Evolutionary conservation across 1,140 invertebrate genomes (phyloP).

Genomic region (Nasonia vitripennis): DNA sequence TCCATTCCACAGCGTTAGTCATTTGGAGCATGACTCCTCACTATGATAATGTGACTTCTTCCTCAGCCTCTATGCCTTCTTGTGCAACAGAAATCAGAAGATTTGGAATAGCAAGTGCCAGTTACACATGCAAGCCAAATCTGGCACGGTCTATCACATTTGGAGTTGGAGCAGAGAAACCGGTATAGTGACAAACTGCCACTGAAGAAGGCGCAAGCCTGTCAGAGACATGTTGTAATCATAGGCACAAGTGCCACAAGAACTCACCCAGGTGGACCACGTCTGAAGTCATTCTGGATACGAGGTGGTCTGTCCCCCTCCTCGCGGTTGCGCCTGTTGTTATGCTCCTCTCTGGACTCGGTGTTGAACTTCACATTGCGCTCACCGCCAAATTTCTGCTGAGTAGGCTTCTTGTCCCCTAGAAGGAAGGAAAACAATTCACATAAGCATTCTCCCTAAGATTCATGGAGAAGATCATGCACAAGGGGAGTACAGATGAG

Average conservation of each 20-base stretch:
- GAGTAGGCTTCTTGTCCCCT: constrained; percentile 69
- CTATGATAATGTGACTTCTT: background rate
- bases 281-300: constrained; percentile 66
- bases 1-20: background rate
- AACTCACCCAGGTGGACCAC: constrained; percentile 68
- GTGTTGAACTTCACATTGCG: constrained; percentile 74
- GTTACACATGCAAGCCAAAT: background rate
- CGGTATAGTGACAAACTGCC: constrained; percentile 12
- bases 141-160: background rate
- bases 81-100: background rate
- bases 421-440: background rate
- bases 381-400: constrained; percentile 66
- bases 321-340: constrained; percentile 84
- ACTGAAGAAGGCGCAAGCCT: constrained; percentile 13
- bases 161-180: constrained; percentile 3
- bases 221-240: constrained; percentile 20
- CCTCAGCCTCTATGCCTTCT: background rate
- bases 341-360: constrained; percentile 83
- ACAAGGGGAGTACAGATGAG: background rate
- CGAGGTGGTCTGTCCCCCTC: constrained; percentile 73
- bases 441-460: background rate
- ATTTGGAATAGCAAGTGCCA: constrained; percentile 7
- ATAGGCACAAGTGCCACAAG: constrained; percentile 2
- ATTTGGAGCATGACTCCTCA: background rate
- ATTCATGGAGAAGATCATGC: background rate